Conservation (phyloP, 2,797 vertebrate genomes). For the Helostoma temminkii region DNA sequence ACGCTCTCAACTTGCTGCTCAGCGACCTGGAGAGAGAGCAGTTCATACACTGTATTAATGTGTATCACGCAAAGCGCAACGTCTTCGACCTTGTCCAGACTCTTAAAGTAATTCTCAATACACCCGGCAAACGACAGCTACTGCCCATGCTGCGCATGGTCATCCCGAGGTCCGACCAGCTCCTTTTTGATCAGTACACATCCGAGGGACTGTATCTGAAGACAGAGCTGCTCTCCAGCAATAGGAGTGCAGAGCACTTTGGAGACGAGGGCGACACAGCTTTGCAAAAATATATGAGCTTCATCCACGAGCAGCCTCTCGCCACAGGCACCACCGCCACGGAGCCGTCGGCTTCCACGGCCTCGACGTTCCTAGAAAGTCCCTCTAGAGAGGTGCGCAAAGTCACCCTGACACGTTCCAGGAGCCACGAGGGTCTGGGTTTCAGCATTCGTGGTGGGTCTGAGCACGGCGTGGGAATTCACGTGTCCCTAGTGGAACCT, state of each 20-base stretch:
- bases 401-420: constrained; percentile 89
- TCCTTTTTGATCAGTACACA: constrained; percentile 96
- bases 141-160: constrained; percentile 94
- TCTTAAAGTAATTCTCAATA: constrained; percentile 90
- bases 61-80: constrained; percentile 94
- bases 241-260: constrained; percentile 47
- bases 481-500: constrained; percentile 94
- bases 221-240: constrained; percentile 65
- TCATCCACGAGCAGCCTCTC: constrained; percentile 59
- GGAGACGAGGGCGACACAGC: constrained; percentile 49
- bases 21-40: constrained; percentile 91
- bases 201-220: constrained; percentile 93
- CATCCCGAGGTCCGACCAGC: constrained; percentile 95
- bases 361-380: constrained; percentile 27
- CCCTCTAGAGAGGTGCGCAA: constrained; percentile 82
- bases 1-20: constrained; percentile 90
- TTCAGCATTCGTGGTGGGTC: constrained; percentile 96
- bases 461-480: constrained; percentile 95
- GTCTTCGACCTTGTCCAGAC: constrained; percentile 95
- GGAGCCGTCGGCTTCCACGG: constrained; percentile 25
- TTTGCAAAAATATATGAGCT: constrained; percentile 58
- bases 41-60: constrained; percentile 94
- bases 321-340: constrained; percentile 53
- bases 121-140: constrained; percentile 88
- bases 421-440: constrained; percentile 92